These are phyloP conservation scores for Tineola bisselliella DNA, from an alignment of 2,888 invertebrate species.

Conservation along the genomic window DNA sequence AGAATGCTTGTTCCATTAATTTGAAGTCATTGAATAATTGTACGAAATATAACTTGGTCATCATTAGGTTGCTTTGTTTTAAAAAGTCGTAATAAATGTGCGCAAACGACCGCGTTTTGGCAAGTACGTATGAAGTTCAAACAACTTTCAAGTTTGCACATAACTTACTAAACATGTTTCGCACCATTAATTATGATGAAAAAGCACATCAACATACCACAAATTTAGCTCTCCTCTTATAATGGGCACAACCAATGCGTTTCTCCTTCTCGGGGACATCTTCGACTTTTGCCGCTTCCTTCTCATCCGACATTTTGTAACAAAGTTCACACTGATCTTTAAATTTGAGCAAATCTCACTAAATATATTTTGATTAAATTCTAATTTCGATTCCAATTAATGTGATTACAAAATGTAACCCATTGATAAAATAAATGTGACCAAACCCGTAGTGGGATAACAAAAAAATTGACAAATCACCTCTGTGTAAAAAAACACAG, in stretches of 20 bases:
- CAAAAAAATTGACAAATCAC: slow-evolving; percentile 6
- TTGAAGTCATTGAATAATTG: slow-evolving; percentile 7
- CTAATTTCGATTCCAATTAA: not conserved
- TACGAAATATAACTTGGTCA: slow-evolving; percentile 12
- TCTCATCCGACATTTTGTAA: slow-evolving; percentile 43
- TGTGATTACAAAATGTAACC: not conserved
- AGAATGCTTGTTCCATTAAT: not conserved
- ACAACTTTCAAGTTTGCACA: not conserved
- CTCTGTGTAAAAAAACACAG: not conserved
- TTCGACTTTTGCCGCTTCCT: slow-evolving; percentile 17
- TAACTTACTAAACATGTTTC: not conserved
- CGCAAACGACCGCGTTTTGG: slow-evolving; percentile 24
- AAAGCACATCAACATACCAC: slow-evolving; percentile 71
- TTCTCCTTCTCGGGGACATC: slow-evolving; percentile 32
- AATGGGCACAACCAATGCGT: slow-evolving; percentile 81
- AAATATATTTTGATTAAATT: not conserved
- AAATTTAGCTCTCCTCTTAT: slow-evolving; percentile 85
- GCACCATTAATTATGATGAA: slow-evolving; percentile 12
- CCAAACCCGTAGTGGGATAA: not conserved
- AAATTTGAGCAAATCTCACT: not conserved
- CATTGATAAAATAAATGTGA: not conserved
- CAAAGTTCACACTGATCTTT: not conserved
- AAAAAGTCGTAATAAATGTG: slow-evolving; percentile 37
- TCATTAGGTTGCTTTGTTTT: slow-evolving; percentile 26
- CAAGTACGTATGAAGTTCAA: slow-evolving; percentile 17